A percentile compares a stretch with the other conserved stretches of the same genome.
Evolutionary conservation across 2,797 vertebrate genomes (phyloP).

Genomic region (Graptemys geographica): DNA sequence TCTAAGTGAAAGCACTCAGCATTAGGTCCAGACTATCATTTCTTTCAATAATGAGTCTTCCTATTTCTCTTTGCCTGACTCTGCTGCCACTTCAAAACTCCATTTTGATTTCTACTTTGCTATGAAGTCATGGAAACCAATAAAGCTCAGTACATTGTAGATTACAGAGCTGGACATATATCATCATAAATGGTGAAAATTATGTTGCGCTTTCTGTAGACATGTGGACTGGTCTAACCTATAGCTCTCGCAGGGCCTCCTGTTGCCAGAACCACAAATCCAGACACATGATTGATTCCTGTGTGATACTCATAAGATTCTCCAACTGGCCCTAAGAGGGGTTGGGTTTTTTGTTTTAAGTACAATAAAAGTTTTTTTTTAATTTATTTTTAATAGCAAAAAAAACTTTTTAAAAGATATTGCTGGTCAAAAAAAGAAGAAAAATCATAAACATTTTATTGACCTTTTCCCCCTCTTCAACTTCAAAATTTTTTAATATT

Average conservation of each 20-base stretch:
- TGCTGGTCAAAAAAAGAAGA: too few species aligned
- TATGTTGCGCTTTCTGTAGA: background rate
- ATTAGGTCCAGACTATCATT: background rate
- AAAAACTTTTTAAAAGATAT: too few species aligned
- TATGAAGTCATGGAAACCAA: background rate
- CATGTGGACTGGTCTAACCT: background rate
- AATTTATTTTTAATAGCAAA: background rate
- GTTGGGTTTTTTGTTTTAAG: background rate
- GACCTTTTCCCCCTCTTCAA: background rate
- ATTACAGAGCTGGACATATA: background rate
- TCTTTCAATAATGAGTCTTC: background rate
- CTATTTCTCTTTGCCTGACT: background rate
- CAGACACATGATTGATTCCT: conserved; percentile 16
- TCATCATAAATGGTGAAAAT: background rate
- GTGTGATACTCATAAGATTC: background rate
- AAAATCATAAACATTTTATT: background rate
- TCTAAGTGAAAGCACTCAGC: background rate
- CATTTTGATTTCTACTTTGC: background rate
- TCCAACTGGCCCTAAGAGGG: background rate
- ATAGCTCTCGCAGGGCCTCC: background rate
- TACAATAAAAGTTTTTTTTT: background rate
- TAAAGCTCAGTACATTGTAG: background rate
- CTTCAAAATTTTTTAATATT: background rate
- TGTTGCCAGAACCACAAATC: background rate
- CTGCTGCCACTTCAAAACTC: background rate